Conservation (phyloP, 2,113 vertebrate genomes). For the Ictidomys tridecemlineatus region DNA sequence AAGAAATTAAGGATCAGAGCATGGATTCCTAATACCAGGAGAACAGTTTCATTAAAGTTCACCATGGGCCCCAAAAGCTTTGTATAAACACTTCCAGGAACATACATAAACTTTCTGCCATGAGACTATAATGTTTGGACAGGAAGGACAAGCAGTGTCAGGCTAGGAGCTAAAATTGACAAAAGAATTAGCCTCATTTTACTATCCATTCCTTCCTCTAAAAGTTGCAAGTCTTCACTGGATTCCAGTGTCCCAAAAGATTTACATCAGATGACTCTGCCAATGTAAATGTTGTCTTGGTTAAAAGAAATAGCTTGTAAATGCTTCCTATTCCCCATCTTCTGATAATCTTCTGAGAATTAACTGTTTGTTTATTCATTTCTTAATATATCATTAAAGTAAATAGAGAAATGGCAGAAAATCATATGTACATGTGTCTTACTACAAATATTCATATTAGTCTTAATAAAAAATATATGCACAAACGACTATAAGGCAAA, state of each 20-base stretch:
- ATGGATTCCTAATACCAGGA: not conserved
- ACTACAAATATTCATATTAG: not conserved
- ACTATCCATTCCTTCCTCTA: not conserved
- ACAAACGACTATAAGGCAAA: not conserved
- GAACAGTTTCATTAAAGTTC: not conserved
- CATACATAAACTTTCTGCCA: not conserved
- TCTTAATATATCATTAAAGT: not conserved
- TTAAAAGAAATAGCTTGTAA: not conserved
- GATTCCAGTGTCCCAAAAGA: not conserved
- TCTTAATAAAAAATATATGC: not conserved
- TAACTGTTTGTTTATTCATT: not conserved
- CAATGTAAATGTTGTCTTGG: not conserved
- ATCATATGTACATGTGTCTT: not conserved
- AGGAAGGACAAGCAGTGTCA: too few relatives aligned
- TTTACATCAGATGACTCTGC: not conserved
- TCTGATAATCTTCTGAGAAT: not conserved
- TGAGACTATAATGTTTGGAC: too few relatives aligned
- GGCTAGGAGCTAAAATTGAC: not conserved
- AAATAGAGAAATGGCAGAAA: too few relatives aligned
- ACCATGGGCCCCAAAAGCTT: not conserved
- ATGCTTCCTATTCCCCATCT: not conserved
- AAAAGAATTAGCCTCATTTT: not conserved
- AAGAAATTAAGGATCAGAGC: not conserved
- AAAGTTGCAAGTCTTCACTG: not conserved
- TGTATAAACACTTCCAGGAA: not conserved